phyloP scores from a whole-genome alignment of 2,113 vertebrate genomes.

The Hemibagrus wyckioides region DNA sequence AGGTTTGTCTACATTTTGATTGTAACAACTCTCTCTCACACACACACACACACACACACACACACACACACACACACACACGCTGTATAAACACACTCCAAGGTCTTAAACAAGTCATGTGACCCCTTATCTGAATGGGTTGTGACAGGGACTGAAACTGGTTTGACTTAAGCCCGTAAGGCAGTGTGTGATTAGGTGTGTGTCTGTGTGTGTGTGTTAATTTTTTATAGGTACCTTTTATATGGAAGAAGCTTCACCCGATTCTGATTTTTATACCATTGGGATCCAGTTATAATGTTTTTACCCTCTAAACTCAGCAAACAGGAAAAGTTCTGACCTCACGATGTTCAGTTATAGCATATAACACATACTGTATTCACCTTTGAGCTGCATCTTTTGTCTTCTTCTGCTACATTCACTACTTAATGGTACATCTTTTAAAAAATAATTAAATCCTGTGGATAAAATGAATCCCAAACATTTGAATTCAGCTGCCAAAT shows the following conservation, averaged over 20 bases:
- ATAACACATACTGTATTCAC: background rate
- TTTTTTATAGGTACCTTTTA: background rate
- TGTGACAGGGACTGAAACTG: background rate
- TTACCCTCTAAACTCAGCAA: background rate
- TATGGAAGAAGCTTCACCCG: background rate
- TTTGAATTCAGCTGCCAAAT: too few relatives aligned
- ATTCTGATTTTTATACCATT: background rate
- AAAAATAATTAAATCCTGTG: background rate
- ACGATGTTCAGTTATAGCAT: background rate
- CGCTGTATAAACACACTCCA: background rate
- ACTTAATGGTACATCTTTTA: too few relatives aligned
- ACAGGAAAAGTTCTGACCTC: background rate
- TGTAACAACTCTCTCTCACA: background rate
- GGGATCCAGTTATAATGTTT: background rate
- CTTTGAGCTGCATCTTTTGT: background rate
- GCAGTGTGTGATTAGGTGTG: background rate
- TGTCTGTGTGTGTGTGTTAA: background rate
- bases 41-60: constrained; percentile 4
- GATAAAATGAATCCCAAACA: background rate
- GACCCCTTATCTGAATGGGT: background rate
- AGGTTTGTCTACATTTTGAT: background rate
- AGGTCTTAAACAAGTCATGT: background rate
- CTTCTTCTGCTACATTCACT: background rate
- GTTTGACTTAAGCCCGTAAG: background rate
- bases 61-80: constrained; percentile 7